Evolutionary conservation across 2,797 vertebrate genomes (phyloP).

Genomic region (Propithecus perrieri): DNA sequence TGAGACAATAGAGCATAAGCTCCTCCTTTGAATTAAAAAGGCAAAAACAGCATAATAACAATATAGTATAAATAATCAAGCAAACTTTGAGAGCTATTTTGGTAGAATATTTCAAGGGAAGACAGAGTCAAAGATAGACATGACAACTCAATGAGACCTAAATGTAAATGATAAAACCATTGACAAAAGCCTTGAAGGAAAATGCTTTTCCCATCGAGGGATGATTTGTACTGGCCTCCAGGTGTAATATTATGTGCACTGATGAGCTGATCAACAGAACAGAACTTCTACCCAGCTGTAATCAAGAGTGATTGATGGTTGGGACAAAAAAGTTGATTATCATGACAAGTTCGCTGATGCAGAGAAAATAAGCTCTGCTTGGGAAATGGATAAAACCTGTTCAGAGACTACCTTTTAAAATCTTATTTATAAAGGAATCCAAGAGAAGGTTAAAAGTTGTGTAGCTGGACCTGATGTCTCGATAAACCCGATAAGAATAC

Average conservation of each 20-base stretch:
- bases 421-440: conserved; percentile 71
- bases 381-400: conserved; percentile 84
- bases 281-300: conserved; percentile 86
- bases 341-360: conserved; percentile 86
- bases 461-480: conserved; percentile 39
- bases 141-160: conserved; percentile 72
- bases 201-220: conserved; percentile 73
- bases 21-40: conserved; percentile 18
- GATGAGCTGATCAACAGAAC: conserved; percentile 88
- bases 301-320: conserved; percentile 89
- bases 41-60: neutral
- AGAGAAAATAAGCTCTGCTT: conserved; percentile 87
- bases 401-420: conserved; percentile 79
- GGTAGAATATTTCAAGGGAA: conserved; percentile 71
- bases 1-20: conserved; percentile 8
- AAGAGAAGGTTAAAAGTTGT: conserved; percentile 74
- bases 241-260: conserved; percentile 87
- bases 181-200: conserved; percentile 80
- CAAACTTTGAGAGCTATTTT: conserved; percentile 66
- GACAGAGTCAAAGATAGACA: conserved; percentile 72
- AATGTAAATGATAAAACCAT: conserved; percentile 80
- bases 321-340: conserved; percentile 90
- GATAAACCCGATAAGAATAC: conserved; percentile 59
- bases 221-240: conserved; percentile 86
- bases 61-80: conserved; percentile 44